Conservation (phyloP, 2,888 invertebrate species). For the Pediacus dermestoides region DNA sequence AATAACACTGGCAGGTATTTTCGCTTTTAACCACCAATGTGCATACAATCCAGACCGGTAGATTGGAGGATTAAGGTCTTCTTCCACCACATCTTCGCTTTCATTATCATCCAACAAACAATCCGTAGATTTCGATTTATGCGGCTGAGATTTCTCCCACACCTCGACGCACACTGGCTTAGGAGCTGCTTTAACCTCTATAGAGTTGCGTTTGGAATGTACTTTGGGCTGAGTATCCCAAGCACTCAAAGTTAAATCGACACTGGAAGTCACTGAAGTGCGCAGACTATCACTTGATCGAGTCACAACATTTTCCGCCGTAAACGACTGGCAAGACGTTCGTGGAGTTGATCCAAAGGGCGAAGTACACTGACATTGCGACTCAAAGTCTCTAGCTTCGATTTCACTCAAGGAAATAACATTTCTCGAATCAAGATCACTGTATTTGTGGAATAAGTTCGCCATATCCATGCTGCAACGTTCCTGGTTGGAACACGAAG, state of each 20-base stretch:
- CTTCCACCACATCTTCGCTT: constrained; percentile 13
- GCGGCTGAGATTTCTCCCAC: constrained; percentile 32
- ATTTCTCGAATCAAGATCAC: constrained; percentile 35
- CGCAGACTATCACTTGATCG: constrained; percentile 51
- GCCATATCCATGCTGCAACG: constrained; percentile 37
- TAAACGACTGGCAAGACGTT: constrained; percentile 61
- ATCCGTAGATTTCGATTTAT: constrained; percentile 41
- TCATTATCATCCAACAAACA: constrained; percentile 28
- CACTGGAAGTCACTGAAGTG: constrained; percentile 53
- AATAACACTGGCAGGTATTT: constrained; percentile 64
- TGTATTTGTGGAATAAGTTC: constrained; percentile 33
- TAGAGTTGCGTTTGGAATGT: constrained; percentile 52
- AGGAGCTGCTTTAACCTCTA: constrained; percentile 13
- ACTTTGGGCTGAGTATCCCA: constrained; percentile 50
- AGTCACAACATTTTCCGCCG: constrained; percentile 55
- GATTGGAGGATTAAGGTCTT: constrained; percentile 42
- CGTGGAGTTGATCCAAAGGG: constrained; percentile 71
- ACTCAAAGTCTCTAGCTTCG: constrained; percentile 58
- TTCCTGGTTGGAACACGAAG: constrained; percentile 26
- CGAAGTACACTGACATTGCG: constrained; percentile 69
- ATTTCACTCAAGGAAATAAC: constrained; percentile 56
- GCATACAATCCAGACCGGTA: constrained; percentile 84
- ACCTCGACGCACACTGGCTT: constrained; percentile 12
- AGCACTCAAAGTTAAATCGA: constrained; percentile 51
- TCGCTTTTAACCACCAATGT: constrained; percentile 91